These are phyloP conservation scores for Eucera pruinosa DNA, from an alignment of 2,888 invertebrate species.

Conservation along the genomic window DNA sequence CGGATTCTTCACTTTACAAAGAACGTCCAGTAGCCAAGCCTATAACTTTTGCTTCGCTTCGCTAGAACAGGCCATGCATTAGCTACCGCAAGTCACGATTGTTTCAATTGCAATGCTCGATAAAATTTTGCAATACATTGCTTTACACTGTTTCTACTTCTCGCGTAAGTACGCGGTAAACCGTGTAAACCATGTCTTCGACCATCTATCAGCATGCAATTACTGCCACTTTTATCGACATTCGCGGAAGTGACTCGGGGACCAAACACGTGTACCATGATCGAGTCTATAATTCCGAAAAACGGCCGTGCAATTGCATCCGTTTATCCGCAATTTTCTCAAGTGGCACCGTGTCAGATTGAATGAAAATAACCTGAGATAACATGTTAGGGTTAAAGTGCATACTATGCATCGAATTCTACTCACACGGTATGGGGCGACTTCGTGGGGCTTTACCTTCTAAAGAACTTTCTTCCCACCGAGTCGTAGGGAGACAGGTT, in stretches of 20 bases:
- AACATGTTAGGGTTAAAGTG: slow-evolving; percentile 36
- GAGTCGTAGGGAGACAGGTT: neutral
- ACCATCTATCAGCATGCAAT: slow-evolving; percentile 46
- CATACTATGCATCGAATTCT: slow-evolving; percentile 4
- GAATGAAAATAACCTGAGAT: slow-evolving; percentile 49
- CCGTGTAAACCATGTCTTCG: slow-evolving; percentile 31
- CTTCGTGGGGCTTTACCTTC: neutral
- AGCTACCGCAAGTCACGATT: neutral
- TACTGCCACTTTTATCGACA: slow-evolving; percentile 59
- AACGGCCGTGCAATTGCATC: slow-evolving; percentile 40
- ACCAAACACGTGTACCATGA: slow-evolving; percentile 34
- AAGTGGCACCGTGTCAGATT: slow-evolving; percentile 35
- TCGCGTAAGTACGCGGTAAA: slow-evolving; percentile 1
- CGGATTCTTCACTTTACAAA: no score
- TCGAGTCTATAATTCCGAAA: slow-evolving; percentile 57
- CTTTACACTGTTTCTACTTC: slow-evolving; percentile 22
- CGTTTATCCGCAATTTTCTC: slow-evolving; percentile 61
- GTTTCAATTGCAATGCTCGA: slow-evolving; percentile 5
- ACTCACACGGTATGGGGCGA: slow-evolving; percentile 13
- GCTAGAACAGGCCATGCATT: slow-evolving; percentile 1
- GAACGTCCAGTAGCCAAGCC: neutral
- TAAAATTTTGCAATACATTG: slow-evolving; percentile 2
- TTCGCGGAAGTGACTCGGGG: slow-evolving; percentile 43
- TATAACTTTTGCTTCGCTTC: neutral
- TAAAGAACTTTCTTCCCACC: neutral